Base-by-base conservation (phyloP, 2,888 invertebrate species). In the Dasypogon diadema region DNA sequence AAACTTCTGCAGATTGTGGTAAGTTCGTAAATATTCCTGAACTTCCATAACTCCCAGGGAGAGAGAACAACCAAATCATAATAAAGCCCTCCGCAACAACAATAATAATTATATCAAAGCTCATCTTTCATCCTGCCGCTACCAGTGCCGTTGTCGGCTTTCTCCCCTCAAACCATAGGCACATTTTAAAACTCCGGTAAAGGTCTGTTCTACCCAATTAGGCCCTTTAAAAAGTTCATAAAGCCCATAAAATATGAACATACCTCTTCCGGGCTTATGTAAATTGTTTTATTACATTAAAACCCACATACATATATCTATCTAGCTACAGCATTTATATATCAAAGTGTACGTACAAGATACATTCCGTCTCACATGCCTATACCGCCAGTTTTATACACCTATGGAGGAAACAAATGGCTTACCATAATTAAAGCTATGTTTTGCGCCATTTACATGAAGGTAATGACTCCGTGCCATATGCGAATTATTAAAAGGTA, bases 241-340 rank as follows among this genome's bases (percentile, higher is more conserved):
- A 73, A 56, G 56, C 73, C 73, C 73, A 73, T 73, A 73, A 73
- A 73, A 73, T 73, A 73, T 73, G 73, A 73, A 73, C 73, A 73
- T 73, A 54, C 42, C 56, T 73, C 73, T 73, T 56, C 73, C 73
- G 73, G 73, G 73, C 73, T 73, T 73, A 73, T 73, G 73, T 73
- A 73, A 73, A 73, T 73, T 73, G 73, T 73, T 73, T 73, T 73
- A 73, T 73, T 73, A 73, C 73, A 73, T 73, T 73, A 73, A 73
- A 37, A 21, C 73, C 54, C 22, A 34, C n/a, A n/a, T n/a, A 34
- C 26, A 21, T 54, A 34, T 54, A 70, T 34, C 70, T 70, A 30
- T 8, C 34, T 30, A 70, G 70, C 34, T 60, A 60, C 16, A 34
- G 56, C n/a, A 24, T 34, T 5, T 5, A 5, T 4, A 26, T 8